These are phyloP conservation scores for Drosophila rubida DNA, from an alignment of 2,888 invertebrate species.

Conservation along the genomic window DNA sequence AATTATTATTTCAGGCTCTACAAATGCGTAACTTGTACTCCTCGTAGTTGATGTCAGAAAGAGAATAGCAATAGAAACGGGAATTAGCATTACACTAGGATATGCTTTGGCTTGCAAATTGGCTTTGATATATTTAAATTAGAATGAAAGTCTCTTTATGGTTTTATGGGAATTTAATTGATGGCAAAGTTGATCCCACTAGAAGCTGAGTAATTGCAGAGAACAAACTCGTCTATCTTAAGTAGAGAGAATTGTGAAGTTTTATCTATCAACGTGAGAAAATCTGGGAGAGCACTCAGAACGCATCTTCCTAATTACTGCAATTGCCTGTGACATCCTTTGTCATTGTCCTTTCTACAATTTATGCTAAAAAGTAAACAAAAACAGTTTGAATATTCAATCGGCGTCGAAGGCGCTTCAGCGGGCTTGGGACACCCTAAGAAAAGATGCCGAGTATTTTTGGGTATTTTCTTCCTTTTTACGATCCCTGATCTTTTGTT, in stretches of 20 bases:
- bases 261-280: slow-evolving; percentile 33
- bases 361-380: slow-evolving; percentile 49
- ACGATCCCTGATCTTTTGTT: slow-evolving; percentile 38
- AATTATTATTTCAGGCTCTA: slow-evolving; percentile 53
- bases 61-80: background rate
- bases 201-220: background rate
- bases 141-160: slow-evolving; percentile 17
- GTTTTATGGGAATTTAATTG: slow-evolving; percentile 52
- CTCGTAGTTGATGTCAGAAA: slow-evolving; percentile 7
- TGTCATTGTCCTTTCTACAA: slow-evolving; percentile 22
- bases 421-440: slow-evolving; percentile 32
- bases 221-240: background rate
- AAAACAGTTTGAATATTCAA: slow-evolving; percentile 42
- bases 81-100: slow-evolving; percentile 51
- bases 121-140: slow-evolving; percentile 46
- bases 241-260: background rate
- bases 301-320: slow-evolving; percentile 43
- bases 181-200: background rate
- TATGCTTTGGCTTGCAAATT: slow-evolving; percentile 23
- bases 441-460: slow-evolving; percentile 38
- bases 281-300: slow-evolving; percentile 10
- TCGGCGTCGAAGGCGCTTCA: slow-evolving; percentile 12
- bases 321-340: slow-evolving; percentile 40
- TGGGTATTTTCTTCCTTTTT: slow-evolving; percentile 55
- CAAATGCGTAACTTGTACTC: slow-evolving; percentile 21